Evolutionary conservation across 1,140 invertebrate species (phyloP), one percentile per base, ranked within the genome.

Genomic region (Neodiprion lecontei): DNA sequence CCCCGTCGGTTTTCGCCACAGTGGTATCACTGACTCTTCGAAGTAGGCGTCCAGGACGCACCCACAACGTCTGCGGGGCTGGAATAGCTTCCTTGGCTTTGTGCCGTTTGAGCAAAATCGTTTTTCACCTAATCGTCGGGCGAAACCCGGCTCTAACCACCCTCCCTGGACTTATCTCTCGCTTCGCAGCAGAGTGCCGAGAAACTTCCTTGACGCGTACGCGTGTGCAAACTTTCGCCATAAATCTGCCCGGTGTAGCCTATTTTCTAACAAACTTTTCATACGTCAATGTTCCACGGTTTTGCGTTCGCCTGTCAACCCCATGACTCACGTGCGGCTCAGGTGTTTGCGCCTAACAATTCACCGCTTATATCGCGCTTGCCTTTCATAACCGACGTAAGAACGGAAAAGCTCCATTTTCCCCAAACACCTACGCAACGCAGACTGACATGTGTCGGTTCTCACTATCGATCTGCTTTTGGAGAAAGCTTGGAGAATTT

Each of bases 221-320:
- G 28, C 28, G 28, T 61, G n/a, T 61, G 9, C 9, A 61, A 61
- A 61, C 53, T 61, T 61, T 61, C 53, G 9, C n/a, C 53, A 61
- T 61, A 61, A 61, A 61, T 61, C 53, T 61, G 28, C 28, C 28
- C 0, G 5, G 28, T 40, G 53, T 61, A 17, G 53, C 53, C 53
- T 61, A 61, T 61, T 61, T 40, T 61, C n/a, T 17, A 14, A 61
- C 53, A 61, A 61, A 61, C 53, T 61, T 61, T 61, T 61, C 53
- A 61, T 61, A 61, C 53, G n/a, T 61, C 53, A 61, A 61, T 9
- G 53, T 61, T 40, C 53, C 11, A 14, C 8, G 5, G 53, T 61
- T 61, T 61, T 61, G 53, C n/a, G n/a, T 61, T 14, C 11, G 53
- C 53, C 53, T 17, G 53, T 61, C 53, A 61, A 61, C 53, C 11